phyloP scores from a whole-genome alignment of 2,113 vertebrate genomes.

The Pelmatolapia mariae region DNA sequence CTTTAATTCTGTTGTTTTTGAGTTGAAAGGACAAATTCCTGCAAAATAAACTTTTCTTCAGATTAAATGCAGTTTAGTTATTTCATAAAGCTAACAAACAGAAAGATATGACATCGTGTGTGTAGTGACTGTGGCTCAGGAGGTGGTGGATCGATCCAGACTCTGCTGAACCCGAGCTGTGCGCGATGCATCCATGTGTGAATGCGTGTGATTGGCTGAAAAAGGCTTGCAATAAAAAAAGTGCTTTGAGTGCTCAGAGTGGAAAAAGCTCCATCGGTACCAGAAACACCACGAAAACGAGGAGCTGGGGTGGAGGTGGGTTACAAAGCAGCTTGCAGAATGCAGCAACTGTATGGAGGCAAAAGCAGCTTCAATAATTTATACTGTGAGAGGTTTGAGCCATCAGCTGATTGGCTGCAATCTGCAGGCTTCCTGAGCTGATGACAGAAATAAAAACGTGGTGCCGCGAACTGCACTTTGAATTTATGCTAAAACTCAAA shows the following conservation, averaged over 20 bases:
- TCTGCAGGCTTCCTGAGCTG: background rate
- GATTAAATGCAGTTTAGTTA: background rate
- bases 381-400: background rate
- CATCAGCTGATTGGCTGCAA: background rate
- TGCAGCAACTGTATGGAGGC: background rate
- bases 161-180: background rate
- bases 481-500: background rate
- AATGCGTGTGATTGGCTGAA: fast-evolving
- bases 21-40: background rate
- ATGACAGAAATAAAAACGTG: background rate
- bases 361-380: background rate
- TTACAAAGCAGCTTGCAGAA: background rate
- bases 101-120: background rate
- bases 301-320: background rate
- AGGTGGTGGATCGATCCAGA: background rate
- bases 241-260: fast-evolving
- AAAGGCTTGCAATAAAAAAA: background rate
- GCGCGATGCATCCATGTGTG: background rate
- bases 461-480: fast-evolving
- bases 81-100: background rate
- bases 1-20: background rate
- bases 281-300: fast-evolving
- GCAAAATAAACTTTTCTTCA: background rate
- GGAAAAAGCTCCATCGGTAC: background rate
- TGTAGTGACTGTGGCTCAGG: background rate